Evolutionary conservation across 2,888 invertebrate genomes (phyloP), one percentile per base, ranked within the genome.

Genomic region (Odontocerum albicorne): DNA sequence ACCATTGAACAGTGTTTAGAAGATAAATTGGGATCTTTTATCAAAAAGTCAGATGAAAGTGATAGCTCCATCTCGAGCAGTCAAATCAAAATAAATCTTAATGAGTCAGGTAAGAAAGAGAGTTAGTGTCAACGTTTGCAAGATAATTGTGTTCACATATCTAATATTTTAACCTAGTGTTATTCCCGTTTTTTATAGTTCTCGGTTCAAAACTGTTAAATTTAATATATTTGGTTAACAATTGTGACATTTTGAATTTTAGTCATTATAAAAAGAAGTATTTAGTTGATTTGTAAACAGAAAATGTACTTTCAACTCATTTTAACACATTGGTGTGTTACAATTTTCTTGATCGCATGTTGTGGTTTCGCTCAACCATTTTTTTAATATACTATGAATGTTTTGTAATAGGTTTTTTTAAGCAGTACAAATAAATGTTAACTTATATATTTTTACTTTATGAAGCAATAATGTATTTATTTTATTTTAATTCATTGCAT

Each of bases 351-450:
- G n/a, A n/a, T n/a, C n/a, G n/a, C n/a, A n/a, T 47, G 35, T 21
- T 22, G 21, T 47, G 47, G 47, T 47, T 47, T 22, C 22, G n/a
- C 20, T 45, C 16, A 47, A 47, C 47, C 47, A 32, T 44, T 32
- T 19, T 27, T 43, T 27, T 45, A 13, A 27, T 43, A 45, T 32
- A 20, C 33, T 33, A 33, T 16, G 19, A 10, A 19, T 21, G 20
- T 45, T 45, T 21, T 45, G 32, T 45, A 33, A 33, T 45, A 45
- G 45, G 45, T 19, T 43, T 42, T 45, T 33, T 38, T 52, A 52
- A 45, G 38, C 38, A 52, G 52, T 52, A 52, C 52, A 52, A 52
- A 52, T 52, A 52, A 52, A 44, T 36, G 35, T 45, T 52, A 52
- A 52, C 45, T 38, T 52, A 22, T 47, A 45, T 45, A 35, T 45